A percentile compares a stretch with the other conserved stretches of the same genome.
Evolutionary conservation across 2,113 vertebrate species (phyloP).

Genomic region (Empidonax alnorum): DNA sequence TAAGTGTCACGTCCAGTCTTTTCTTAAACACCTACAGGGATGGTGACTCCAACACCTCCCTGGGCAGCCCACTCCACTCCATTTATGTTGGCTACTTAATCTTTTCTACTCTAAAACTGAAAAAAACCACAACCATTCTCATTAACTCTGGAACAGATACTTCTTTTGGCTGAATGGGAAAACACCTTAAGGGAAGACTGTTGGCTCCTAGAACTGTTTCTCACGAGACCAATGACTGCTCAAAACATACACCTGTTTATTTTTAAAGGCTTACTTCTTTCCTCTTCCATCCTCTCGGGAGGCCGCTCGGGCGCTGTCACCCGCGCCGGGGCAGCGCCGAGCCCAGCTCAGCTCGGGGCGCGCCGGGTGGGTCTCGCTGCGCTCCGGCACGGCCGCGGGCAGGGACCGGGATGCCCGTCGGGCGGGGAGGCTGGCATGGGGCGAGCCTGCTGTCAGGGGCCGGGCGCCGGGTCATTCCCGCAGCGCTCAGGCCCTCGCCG

Average conservation of each 20-base stretch:
- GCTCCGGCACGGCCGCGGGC: not conserved
- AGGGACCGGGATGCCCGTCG: not conserved
- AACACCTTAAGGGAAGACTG: not conserved
- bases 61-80: not conserved
- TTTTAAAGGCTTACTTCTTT: constrained; percentile 58
- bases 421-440: constrained; percentile 17
- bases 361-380: not conserved
- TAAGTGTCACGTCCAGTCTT: not conserved
- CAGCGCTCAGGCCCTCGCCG: not conserved
- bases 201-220: not conserved
- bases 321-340: not conserved
- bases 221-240: not conserved
- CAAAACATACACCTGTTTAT: not conserved
- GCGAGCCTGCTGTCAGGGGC: not conserved
- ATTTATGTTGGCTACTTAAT: fast-evolving
- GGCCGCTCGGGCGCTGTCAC: not conserved
- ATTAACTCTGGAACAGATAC: not conserved
- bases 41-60: not conserved
- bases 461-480: too few relatives aligned
- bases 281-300: constrained; percentile 58
- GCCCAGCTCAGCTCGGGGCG: not conserved
- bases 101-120: not conserved
- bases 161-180: not conserved
- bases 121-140: not conserved
- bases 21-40: not conserved